phyloP scores from a whole-genome alignment of 2,113 vertebrate species.

The Pseudorasbora parva region DNA sequence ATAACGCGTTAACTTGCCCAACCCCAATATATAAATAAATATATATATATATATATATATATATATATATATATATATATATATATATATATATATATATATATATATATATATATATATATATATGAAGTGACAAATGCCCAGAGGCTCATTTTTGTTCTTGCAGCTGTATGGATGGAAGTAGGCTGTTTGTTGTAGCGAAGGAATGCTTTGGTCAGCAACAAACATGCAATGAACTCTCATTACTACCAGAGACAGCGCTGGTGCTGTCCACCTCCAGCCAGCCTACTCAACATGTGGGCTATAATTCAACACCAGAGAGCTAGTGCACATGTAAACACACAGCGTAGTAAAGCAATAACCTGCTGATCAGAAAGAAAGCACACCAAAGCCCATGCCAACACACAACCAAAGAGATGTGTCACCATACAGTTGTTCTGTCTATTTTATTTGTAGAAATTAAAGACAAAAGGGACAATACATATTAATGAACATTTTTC shows the following conservation, averaged over 20 bases:
- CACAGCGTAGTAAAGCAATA: neutral
- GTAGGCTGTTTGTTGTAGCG: slow-evolving; percentile 32
- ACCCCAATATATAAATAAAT: too few species aligned
- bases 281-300: neutral
- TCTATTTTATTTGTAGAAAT: too few species aligned
- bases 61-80: too few species aligned
- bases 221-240: slow-evolving; percentile 39
- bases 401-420: neutral
- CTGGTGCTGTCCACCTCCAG: neutral
- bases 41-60: too few species aligned
- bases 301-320: neutral
- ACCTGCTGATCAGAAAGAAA: neutral
- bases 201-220: slow-evolving; percentile 36
- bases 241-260: slow-evolving; percentile 20
- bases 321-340: neutral
- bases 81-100: too few species aligned
- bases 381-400: neutral
- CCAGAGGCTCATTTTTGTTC: neutral
- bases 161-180: slow-evolving; percentile 14
- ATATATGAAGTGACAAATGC: neutral
- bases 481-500: too few species aligned
- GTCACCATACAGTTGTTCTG: neutral
- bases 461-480: too few species aligned
- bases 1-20: too few species aligned
- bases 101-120: too few species aligned